Percentiles rank a stretch among this genome's conserved stretches.
phyloP scores from a whole-genome alignment of 2,113 vertebrate genomes.

The Anguilla japonica region DNA sequence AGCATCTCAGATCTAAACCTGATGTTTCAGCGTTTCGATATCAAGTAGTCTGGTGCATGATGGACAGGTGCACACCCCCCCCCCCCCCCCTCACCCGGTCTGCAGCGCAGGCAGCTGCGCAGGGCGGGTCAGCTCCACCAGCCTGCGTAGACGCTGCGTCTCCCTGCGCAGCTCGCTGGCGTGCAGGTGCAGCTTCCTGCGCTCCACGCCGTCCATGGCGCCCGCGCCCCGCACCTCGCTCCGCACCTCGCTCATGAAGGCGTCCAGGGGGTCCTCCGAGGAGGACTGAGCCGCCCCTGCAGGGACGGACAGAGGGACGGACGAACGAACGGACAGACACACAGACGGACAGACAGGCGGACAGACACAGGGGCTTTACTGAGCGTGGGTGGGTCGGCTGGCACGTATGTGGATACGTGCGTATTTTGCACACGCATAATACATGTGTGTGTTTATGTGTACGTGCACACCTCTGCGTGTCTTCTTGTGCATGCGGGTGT shows the following conservation, averaged over 20 bases:
- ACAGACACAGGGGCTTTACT: neutral
- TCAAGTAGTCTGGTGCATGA: too few species aligned
- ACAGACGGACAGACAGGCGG: neutral
- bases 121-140: conserved; percentile 89
- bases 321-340: neutral
- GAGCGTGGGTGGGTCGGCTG: too few species aligned
- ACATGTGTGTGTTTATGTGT: too few species aligned
- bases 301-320: neutral
- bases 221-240: conserved; percentile 77
- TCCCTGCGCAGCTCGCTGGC: conserved; percentile 85
- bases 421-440: too few species aligned
- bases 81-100: conserved; percentile 68
- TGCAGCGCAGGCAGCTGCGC: conserved; percentile 84
- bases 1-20: too few species aligned
- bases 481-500: too few species aligned
- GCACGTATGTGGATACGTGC: too few species aligned
- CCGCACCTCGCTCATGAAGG: conserved; percentile 89
- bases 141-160: conserved; percentile 78
- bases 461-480: too few species aligned
- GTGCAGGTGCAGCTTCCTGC: conserved; percentile 88
- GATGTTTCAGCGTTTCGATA: too few species aligned
- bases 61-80: too few species aligned
- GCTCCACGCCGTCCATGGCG: conserved; percentile 81
- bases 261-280: conserved; percentile 88
- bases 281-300: conserved; percentile 72